phyloP scores from a whole-genome alignment of 1,140 invertebrate genomes.

The Homalodisca vitripennis region DNA sequence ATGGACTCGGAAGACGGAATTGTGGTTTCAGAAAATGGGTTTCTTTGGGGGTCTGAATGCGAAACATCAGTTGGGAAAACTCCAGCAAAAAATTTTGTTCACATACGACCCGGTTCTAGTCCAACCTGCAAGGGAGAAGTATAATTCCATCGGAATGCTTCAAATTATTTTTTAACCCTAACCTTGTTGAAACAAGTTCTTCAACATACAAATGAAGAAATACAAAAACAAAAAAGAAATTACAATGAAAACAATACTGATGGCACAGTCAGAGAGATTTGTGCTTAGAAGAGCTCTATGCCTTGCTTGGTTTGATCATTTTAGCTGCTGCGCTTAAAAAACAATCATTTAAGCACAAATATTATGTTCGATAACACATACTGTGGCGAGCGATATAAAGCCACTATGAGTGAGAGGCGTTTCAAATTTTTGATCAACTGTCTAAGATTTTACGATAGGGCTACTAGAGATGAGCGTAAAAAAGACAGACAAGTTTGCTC shows the following conservation, averaged over 20 bases:
- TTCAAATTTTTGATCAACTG: constrained; percentile 47
- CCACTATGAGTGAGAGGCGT: constrained; percentile 43
- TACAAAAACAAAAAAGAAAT: constrained; percentile 28
- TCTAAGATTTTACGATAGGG: constrained; percentile 46
- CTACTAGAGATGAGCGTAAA: constrained; percentile 39
- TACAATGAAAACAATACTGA: constrained; percentile 24
- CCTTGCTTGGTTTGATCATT: constrained; percentile 40
- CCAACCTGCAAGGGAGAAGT: constrained; percentile 18
- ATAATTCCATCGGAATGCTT: constrained; percentile 30
- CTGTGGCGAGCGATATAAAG: constrained; percentile 40
- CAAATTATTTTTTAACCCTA: constrained; percentile 29
- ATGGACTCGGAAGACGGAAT: constrained; percentile 22
- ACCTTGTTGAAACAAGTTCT: constrained; percentile 29
- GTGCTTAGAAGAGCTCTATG: constrained; percentile 34
- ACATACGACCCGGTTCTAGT: constrained; percentile 20
- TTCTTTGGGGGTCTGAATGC: constrained; percentile 23
- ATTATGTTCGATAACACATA: constrained; percentile 39
- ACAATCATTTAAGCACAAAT: constrained; percentile 41
- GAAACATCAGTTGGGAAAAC: constrained; percentile 25
- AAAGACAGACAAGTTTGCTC: constrained; percentile 39
- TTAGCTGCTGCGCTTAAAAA: constrained; percentile 39
- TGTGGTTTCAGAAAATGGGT: constrained; percentile 24
- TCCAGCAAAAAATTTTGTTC: constrained; percentile 28
- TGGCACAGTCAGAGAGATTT: constrained; percentile 12
- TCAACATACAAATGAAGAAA: constrained; percentile 35